Conservation (phyloP, 2,113 vertebrate species). For the Caretta caretta region DNA sequence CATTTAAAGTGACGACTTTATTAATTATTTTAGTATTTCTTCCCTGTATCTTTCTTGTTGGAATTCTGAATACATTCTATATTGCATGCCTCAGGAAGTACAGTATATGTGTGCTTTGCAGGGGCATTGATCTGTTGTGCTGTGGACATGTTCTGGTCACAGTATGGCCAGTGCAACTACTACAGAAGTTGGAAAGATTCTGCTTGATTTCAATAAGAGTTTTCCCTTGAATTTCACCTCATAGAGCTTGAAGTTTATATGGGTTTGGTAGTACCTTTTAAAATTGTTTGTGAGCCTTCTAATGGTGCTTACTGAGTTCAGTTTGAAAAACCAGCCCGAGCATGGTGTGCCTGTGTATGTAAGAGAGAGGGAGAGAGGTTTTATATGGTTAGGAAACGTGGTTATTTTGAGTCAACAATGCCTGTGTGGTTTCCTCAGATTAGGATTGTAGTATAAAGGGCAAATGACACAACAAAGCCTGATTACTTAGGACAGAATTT, state of each 20-base stretch:
- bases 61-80: background rate
- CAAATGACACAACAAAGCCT: background rate
- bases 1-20: background rate
- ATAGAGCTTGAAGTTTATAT: background rate
- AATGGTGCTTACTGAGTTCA: background rate
- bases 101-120: background rate
- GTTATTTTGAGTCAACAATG: background rate
- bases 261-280: background rate
- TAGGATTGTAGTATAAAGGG: background rate
- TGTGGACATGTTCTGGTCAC: background rate
- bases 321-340: background rate
- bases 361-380: background rate
- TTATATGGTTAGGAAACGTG: background rate
- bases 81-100: background rate
- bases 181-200: background rate
- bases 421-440: background rate
- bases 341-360: background rate
- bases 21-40: background rate
- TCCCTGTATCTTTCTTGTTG: background rate
- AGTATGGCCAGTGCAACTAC: background rate
- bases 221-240: background rate
- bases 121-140: rapidly evolving
- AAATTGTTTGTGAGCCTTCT: background rate
- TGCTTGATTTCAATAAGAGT: background rate
- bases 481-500: background rate